Percentiles rank a stretch among this genome's conserved stretches.
These are phyloP conservation scores for Drosophila atripex DNA, from an alignment of 2,888 invertebrate genomes.

Conservation along the genomic window DNA sequence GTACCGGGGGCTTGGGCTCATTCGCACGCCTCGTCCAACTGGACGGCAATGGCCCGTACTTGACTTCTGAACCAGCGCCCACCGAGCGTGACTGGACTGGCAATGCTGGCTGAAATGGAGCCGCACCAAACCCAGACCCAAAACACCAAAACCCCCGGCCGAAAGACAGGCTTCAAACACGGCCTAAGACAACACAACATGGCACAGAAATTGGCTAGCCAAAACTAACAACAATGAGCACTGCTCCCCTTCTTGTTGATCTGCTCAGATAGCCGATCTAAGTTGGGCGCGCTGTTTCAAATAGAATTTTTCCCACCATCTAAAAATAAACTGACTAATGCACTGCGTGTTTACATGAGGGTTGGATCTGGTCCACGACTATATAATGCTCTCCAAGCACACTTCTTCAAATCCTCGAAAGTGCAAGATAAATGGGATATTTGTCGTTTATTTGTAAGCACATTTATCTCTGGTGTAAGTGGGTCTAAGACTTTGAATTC, in stretches of 20 bases:
- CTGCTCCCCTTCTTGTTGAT: constrained; percentile 48
- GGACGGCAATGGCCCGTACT: constrained; percentile 64
- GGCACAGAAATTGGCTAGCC: constrained; percentile 35
- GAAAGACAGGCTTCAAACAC: constrained; percentile 39
- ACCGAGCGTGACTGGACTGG: constrained; percentile 76
- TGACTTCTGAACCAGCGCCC: constrained; percentile 79
- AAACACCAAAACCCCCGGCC: constrained; percentile 6
- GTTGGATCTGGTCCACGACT: constrained; percentile 31
- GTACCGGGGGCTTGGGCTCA: constrained; percentile 53
- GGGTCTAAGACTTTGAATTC: not conserved
- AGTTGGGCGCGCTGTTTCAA: constrained; percentile 64
- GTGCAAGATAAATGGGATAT: constrained; percentile 23
- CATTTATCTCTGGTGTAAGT: constrained; percentile 21
- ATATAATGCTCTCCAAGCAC: constrained; percentile 26
- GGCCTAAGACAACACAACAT: constrained; percentile 19
- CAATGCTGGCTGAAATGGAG: constrained; percentile 40
- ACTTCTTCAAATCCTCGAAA: constrained; percentile 4
- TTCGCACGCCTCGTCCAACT: constrained; percentile 72
- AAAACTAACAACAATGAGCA: constrained; percentile 66
- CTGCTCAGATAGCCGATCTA: constrained; percentile 71
- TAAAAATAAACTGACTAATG: constrained; percentile 63
- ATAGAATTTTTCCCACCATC: constrained; percentile 76
- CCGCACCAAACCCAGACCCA: constrained; percentile 44
- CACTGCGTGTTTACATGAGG: constrained; percentile 31
- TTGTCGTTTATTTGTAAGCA: constrained; percentile 28